These are phyloP conservation scores for Epicampocera succincta DNA, from an alignment of 2,888 invertebrate genomes.

Conservation along the genomic window DNA sequence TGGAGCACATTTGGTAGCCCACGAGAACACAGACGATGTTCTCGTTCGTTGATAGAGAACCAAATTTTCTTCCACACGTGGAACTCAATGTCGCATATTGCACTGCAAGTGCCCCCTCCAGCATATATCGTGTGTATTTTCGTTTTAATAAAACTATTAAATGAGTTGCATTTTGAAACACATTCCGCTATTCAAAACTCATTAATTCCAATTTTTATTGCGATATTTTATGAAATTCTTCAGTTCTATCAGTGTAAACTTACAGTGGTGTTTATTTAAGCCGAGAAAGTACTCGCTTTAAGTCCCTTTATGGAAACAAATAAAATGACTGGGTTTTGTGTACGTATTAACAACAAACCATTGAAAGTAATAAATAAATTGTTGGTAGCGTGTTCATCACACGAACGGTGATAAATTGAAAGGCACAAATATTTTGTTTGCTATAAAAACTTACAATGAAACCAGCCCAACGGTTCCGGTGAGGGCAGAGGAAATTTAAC, in stretches of 20 bases:
- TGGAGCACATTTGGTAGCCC: no score
- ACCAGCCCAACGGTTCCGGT: not conserved
- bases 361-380: constrained; percentile 51
- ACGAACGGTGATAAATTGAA: not conserved
- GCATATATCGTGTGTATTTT: no score
- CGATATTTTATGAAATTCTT: not conserved
- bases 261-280: constrained; percentile 13
- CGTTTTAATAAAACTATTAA: no score
- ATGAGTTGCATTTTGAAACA: no score
- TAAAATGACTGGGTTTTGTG: not conserved
- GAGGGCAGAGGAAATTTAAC: not conserved
- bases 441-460: no score
- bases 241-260: not conserved
- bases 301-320: constrained; percentile 14
- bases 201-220: not conserved
- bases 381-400: constrained; percentile 46
- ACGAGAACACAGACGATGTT: no score
- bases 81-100: no score
- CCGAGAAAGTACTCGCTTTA: constrained; percentile 22
- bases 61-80: no score
- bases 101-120: no score
- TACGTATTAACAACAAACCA: not conserved
- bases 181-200: no score
- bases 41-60: no score
- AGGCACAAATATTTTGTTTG: not conserved